Evolutionary conservation across 2,113 vertebrate genomes (phyloP).

Genomic region (Clarias macrocephalus): DNA sequence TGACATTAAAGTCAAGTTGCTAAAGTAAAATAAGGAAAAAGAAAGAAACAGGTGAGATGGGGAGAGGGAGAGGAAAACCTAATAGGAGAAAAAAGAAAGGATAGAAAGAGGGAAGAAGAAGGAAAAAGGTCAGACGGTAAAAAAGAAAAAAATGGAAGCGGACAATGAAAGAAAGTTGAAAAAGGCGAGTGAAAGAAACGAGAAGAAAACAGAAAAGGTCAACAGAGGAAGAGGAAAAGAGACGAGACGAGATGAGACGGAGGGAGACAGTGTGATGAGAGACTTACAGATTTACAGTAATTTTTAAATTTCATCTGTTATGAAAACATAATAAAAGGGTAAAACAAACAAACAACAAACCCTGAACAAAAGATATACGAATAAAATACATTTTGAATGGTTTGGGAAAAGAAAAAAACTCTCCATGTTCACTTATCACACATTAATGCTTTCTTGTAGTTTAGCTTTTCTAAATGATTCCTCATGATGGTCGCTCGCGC

Average conservation of each 20-base stretch:
- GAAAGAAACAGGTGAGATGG: background rate
- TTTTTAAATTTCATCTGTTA: background rate
- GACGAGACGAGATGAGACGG: background rate
- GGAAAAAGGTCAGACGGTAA: background rate
- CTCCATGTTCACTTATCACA: background rate
- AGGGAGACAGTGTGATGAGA: constrained; percentile 11
- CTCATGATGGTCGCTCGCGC: background rate
- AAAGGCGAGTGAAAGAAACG: background rate
- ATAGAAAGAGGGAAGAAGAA: background rate
- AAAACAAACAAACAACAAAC: background rate
- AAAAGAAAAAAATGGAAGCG: background rate
- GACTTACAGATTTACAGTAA: background rate
- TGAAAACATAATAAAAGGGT: no score
- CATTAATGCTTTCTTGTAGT: background rate
- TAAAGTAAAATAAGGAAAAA: background rate
- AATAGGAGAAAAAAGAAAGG: background rate
- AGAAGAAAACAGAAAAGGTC: background rate
- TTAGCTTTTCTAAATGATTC: background rate
- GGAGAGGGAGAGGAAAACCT: background rate
- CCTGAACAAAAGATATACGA: background rate
- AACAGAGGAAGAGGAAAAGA: background rate
- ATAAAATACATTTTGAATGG: background rate
- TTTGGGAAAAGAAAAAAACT: background rate
- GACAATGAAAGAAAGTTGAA: background rate
- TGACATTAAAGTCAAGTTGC: background rate